phyloP scores from a whole-genome alignment of 2,797 vertebrate species.

The Hypotaenidia philippensis region DNA sequence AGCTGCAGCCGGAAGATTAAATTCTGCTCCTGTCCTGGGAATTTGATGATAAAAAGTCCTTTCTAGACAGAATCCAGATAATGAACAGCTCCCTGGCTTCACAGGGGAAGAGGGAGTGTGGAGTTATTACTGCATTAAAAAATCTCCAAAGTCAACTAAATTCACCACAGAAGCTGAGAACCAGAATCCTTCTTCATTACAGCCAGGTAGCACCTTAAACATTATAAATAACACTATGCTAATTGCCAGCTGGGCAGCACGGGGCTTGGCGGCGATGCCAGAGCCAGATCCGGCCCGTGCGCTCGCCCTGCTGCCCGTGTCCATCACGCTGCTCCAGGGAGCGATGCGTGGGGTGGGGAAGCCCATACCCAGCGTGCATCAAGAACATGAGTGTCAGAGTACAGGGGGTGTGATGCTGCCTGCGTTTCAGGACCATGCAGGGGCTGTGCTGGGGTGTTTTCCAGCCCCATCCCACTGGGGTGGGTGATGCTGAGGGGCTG shows the following conservation, averaged over 20 bases:
- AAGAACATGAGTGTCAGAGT: accelerated
- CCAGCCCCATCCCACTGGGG: not conserved
- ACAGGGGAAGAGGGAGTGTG: not conserved
- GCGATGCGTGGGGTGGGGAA: not conserved
- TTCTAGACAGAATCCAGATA: constrained; percentile 64
- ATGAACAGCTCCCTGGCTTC: constrained; percentile 71
- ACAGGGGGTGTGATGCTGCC: accelerated
- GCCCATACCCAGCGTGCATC: accelerated
- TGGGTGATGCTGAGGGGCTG: accelerated
- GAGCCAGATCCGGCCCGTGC: accelerated
- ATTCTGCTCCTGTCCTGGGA: constrained; percentile 67
- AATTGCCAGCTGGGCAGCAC: constrained; percentile 50
- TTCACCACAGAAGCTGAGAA: constrained; percentile 21
- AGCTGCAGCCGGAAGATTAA: constrained; percentile 65
- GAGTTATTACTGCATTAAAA: constrained; percentile 70
- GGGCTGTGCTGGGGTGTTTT: accelerated
- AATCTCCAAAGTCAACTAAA: constrained; percentile 64
- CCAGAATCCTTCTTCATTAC: constrained; percentile 49
- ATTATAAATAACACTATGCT: not conserved
- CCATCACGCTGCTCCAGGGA: not conserved
- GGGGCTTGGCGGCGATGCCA: not conserved
- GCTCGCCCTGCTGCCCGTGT: accelerated
- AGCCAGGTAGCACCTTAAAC: not conserved
- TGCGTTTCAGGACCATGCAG: accelerated
- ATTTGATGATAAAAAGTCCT: constrained; percentile 72